These are phyloP conservation scores for Eupithecia pulchellata DNA, from an alignment of 2,888 invertebrate species.

Conservation along the genomic window DNA sequence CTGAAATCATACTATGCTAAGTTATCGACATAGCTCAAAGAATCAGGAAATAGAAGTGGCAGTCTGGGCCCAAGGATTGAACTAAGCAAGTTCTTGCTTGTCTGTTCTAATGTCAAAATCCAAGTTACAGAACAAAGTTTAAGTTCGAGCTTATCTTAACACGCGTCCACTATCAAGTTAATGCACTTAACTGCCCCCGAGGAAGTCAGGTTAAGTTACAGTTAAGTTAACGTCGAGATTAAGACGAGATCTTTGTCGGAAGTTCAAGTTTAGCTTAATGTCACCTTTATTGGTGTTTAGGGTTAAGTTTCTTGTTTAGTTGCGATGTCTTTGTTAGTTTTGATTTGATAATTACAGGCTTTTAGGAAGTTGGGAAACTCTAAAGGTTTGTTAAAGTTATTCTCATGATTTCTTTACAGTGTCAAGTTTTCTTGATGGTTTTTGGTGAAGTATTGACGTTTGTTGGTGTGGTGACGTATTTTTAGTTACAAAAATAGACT, in stretches of 20 bases:
- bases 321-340: constrained; percentile 31
- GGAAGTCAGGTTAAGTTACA: constrained; percentile 48
- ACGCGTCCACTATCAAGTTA: constrained; percentile 46
- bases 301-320: constrained; percentile 35
- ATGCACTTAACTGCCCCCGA: constrained; percentile 41
- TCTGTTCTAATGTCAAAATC: background rate
- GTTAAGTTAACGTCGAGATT: constrained; percentile 46
- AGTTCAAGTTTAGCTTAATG: constrained; percentile 45
- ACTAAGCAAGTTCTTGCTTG: background rate
- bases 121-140: constrained; percentile 33
- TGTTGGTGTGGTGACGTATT: too few relatives aligned
- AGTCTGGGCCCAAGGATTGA: background rate
- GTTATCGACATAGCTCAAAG: too few relatives aligned
- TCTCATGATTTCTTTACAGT: background rate
- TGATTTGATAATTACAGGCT: constrained; percentile 36
- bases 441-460: too few relatives aligned
- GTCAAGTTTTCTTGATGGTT: too few relatives aligned
- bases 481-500: too few relatives aligned
- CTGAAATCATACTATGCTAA: too few relatives aligned
- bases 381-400: too few relatives aligned
- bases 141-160: constrained; percentile 45
- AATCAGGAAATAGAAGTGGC: too few relatives aligned
- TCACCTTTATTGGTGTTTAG: constrained; percentile 43
- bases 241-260: constrained; percentile 49
- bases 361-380: background rate